A percentile compares a stretch with the other conserved stretches of the same genome.
phyloP scores from a whole-genome alignment of 2,888 invertebrate genomes.

The Candidula unifasciata region DNA sequence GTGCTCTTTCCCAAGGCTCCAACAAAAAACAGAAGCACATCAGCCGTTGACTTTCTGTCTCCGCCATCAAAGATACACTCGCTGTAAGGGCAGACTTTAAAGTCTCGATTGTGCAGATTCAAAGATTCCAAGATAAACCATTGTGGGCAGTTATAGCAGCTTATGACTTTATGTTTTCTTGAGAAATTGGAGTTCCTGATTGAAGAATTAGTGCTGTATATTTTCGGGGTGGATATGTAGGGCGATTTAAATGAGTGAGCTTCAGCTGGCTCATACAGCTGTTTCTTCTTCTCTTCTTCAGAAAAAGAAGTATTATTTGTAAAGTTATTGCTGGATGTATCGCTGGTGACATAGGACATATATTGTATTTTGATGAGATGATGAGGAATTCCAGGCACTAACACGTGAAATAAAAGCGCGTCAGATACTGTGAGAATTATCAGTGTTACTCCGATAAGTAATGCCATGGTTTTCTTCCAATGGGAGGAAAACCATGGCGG shows the following conservation, averaged over 20 bases:
- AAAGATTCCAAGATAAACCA: background rate
- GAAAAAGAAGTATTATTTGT: no score
- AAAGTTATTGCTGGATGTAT: no score
- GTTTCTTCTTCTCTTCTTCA: background rate
- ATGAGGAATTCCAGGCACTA: no score
- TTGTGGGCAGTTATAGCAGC: constrained; percentile 17
- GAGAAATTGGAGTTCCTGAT: background rate
- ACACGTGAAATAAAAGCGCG: no score
- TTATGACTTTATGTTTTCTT: constrained; percentile 9
- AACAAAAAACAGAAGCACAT: constrained; percentile 32
- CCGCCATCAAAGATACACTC: constrained; percentile 1
- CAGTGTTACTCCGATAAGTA: no score
- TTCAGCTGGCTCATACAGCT: background rate
- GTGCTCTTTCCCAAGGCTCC: background rate
- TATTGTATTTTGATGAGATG: no score
- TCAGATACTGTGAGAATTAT: no score
- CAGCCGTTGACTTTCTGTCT: background rate
- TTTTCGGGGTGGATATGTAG: constrained; percentile 10
- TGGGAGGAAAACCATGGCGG: no score
- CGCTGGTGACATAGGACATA: no score
- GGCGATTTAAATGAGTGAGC: constrained; percentile 11
- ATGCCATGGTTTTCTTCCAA: no score
- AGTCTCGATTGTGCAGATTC: background rate
- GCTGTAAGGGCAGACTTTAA: constrained; percentile 7
- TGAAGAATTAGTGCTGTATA: background rate